These are phyloP conservation scores for Caracal caracal DNA, from an alignment of 2,113 vertebrate genomes.

Conservation along the genomic window DNA sequence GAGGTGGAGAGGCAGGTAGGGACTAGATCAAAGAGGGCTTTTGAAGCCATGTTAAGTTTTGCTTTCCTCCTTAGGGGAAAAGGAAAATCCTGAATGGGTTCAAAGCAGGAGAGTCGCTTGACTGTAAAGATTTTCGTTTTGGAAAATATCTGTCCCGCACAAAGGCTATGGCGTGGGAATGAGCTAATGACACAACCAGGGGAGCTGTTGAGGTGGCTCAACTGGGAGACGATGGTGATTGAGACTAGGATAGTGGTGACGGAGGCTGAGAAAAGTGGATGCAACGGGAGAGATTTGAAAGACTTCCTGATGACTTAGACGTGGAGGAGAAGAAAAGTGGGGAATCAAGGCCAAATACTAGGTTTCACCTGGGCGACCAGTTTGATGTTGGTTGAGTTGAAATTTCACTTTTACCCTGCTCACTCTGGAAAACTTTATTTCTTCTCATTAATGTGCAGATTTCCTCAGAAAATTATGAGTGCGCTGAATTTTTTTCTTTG, in stretches of 20 bases:
- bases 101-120: background rate
- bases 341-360: background rate
- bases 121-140: background rate
- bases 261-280: background rate
- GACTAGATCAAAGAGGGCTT: background rate
- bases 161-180: background rate
- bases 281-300: constrained; percentile 8
- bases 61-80: background rate
- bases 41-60: background rate
- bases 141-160: background rate
- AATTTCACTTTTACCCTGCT: constrained; percentile 4
- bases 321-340: background rate
- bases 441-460: background rate
- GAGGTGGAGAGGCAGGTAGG: background rate
- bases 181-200: background rate
- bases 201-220: background rate
- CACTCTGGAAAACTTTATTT: background rate
- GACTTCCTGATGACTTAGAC: background rate
- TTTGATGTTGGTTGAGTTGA: background rate
- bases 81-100: background rate
- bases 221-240: background rate
- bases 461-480: background rate
- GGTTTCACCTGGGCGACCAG: background rate
- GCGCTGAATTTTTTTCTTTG: background rate
- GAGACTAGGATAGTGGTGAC: background rate